Evolutionary conservation across 92 coral and sea anemone genomes (phyloP).

Genomic region (Zoanthus solanderi): DNA sequence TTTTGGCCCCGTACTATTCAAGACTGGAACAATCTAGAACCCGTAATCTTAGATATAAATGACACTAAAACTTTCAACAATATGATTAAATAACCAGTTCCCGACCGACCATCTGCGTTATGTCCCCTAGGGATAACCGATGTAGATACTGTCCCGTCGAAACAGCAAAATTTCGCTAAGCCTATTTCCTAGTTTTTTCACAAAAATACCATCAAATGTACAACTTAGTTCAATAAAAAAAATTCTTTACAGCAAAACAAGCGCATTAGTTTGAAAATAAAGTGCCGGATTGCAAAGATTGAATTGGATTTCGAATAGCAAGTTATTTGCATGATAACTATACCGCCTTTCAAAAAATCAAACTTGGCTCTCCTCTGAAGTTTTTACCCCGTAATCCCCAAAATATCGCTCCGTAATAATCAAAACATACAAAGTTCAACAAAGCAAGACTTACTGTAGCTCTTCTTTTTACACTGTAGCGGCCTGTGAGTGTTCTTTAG

Average conservation of each 20-base stretch:
- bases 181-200: not conserved
- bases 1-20: too few relatives aligned
- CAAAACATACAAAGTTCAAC: not conserved
- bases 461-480: slow-evolving; percentile 12
- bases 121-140: too few relatives aligned
- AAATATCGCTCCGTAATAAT: slow-evolving; percentile 9
- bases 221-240: slow-evolving; percentile 1
- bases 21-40: too few relatives aligned
- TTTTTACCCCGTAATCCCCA: not conserved
- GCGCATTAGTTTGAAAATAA: slow-evolving; percentile 1
- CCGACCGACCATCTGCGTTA: too few relatives aligned
- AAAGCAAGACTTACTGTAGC: slow-evolving; percentile 13
- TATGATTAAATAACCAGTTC: too few relatives aligned
- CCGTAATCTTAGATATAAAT: too few relatives aligned
- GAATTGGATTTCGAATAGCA: slow-evolving; percentile 8
- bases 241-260: slow-evolving; percentile 12
- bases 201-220: slow-evolving; percentile 6
- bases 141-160: not conserved
- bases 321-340: not conserved
- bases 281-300: slow-evolving; percentile 21
- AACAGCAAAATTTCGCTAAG: not conserved
- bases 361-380: not conserved
- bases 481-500: slow-evolving; percentile 5
- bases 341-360: slow-evolving; percentile 1
- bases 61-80: too few relatives aligned